These are phyloP conservation scores for Casuarius casuarius DNA, from an alignment of 2,113 vertebrate genomes.

Conservation along the genomic window DNA sequence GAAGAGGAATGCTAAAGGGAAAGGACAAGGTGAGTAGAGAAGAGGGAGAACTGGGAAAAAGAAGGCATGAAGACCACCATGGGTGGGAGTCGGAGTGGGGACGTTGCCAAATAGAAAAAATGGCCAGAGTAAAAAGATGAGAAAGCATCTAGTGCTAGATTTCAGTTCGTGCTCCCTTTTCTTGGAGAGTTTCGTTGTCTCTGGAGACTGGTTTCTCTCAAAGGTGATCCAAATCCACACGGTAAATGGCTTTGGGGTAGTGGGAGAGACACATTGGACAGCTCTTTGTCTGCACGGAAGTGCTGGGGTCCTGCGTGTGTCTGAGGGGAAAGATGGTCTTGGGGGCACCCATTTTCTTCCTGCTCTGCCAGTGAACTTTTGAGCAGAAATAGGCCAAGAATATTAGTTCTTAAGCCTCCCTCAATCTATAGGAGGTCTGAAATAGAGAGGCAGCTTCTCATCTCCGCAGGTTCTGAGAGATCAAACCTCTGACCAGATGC, in stretches of 20 bases:
- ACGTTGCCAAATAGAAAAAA: background rate
- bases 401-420: background rate
- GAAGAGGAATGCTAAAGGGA: background rate
- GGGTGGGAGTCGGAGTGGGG: background rate
- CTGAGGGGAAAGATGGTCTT: background rate
- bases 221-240: background rate
- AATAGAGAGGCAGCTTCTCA: background rate
- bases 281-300: background rate
- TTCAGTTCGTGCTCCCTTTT: background rate
- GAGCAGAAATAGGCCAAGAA: background rate
- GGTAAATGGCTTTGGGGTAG: background rate
- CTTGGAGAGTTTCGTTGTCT: background rate
- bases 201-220: rapidly evolving
- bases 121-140: rapidly evolving
- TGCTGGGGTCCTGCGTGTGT: no score
- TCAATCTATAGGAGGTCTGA: background rate
- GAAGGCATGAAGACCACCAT: background rate
- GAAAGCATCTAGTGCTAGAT: background rate
- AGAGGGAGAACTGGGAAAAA: background rate
- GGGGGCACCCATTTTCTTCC: background rate
- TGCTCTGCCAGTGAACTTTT: background rate
- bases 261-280: background rate
- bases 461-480: background rate
- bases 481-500: background rate
- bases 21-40: rapidly evolving